A percentile compares a stretch with the other conserved stretches of the same genome.
phyloP scores from a whole-genome alignment of 2,888 invertebrate species.

The Lissonota sp. region DNA sequence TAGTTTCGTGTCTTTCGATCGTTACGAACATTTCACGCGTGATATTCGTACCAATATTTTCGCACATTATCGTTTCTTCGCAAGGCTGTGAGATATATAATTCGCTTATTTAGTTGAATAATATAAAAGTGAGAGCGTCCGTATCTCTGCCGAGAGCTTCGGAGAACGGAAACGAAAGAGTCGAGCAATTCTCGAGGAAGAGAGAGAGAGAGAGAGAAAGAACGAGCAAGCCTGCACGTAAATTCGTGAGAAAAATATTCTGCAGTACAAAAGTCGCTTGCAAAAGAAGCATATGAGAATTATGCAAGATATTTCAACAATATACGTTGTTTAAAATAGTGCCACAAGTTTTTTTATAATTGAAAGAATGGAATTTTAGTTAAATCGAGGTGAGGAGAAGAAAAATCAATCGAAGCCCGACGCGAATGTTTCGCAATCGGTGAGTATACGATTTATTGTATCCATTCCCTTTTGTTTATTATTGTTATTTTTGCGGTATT shows the following conservation, averaged over 20 bases:
- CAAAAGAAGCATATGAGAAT: constrained; percentile 11
- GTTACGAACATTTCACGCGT: constrained; percentile 26
- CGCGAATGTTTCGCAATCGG: constrained; percentile 65
- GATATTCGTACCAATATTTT: not conserved
- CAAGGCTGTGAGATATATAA: not conserved
- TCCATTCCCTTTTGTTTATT: constrained; percentile 72
- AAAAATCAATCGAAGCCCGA: constrained; percentile 62
- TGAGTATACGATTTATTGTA: constrained; percentile 50
- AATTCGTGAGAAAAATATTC: too few relatives aligned
- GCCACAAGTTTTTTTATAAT: too few relatives aligned
- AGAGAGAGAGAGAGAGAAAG: not conserved
- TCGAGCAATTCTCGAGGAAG: constrained; percentile 9
- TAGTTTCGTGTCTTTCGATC: constrained; percentile 53
- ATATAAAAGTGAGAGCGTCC: constrained; percentile 5
- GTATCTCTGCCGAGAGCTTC: not conserved
- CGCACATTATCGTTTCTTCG: not conserved
- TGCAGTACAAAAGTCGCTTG: not conserved
- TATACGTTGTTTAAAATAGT: not conserved
- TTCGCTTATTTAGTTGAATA: constrained; percentile 9
- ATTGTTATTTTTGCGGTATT: constrained; percentile 57
- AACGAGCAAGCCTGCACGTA: too few relatives aligned
- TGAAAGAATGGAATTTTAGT: constrained; percentile 39
- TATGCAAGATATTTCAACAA: constrained; percentile 28
- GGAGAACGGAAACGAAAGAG: not conserved
- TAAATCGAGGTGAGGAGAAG: constrained; percentile 32